Evolutionary conservation across 2,113 vertebrate genomes (phyloP).

Genomic region (Sinosuthora webbiana): DNA sequence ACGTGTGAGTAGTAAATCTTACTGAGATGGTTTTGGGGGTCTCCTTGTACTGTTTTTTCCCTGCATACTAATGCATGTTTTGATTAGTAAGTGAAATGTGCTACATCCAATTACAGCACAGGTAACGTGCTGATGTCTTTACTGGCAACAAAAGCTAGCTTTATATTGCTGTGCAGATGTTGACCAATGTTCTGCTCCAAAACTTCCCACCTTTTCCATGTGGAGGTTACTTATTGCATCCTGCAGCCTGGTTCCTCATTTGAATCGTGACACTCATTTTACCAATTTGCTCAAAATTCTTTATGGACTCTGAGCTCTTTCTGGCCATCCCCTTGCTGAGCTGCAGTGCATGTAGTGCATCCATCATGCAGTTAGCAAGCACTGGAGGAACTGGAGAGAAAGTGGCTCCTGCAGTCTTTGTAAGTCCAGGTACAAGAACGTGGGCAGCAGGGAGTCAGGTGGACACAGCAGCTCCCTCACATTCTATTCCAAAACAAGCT

Average conservation of each 20-base stretch:
- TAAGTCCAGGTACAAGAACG: fast-evolving
- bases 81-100: background rate
- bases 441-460: background rate
- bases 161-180: background rate
- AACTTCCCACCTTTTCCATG: background rate
- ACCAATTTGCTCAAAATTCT: background rate
- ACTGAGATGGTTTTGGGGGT: fast-evolving
- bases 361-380: background rate
- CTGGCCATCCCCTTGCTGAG: background rate
- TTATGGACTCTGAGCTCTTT: background rate
- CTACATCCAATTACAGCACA: background rate
- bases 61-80: background rate
- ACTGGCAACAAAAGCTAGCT: background rate
- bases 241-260: background rate
- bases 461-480: background rate
- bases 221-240: background rate
- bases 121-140: background rate
- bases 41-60: background rate
- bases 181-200: background rate
- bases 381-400: background rate
- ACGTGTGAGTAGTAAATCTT: background rate
- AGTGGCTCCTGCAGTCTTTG: background rate
- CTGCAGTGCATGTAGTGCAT: background rate
- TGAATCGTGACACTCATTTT: background rate
- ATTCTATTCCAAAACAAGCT: background rate